Percentiles rank a stretch among this genome's conserved stretches.
Conservation (phyloP, 2,888 invertebrate species). For the Idaea dimidiata region DNA sequence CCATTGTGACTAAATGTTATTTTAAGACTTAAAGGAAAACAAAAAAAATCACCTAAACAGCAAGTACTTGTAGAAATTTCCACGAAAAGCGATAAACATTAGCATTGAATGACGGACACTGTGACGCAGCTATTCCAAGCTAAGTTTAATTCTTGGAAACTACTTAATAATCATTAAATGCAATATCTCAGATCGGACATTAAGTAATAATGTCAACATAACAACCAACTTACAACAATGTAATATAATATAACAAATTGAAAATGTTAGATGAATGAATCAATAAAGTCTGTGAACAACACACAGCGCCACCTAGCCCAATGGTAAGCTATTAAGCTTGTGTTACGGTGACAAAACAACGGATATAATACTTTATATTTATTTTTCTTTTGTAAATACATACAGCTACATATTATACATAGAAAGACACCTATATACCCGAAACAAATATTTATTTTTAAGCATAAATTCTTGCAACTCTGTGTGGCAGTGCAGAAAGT, state of each 20-base stretch:
- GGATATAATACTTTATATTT: no score
- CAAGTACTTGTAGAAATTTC: not conserved
- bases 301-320: no score
- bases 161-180: not conserved
- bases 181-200: not conserved
- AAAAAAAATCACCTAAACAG: not conserved
- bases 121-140: not conserved
- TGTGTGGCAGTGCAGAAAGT: no score
- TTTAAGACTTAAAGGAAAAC: not conserved
- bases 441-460: no score
- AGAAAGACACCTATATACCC: no score
- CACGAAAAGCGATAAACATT: conserved; percentile 1
- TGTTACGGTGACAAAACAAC: no score
- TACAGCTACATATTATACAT: no score
- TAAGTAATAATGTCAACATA: not conserved
- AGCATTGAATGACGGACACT: not conserved
- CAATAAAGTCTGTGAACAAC: no score
- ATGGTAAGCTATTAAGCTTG: no score
- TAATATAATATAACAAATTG: not conserved
- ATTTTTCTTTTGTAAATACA: no score
- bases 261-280: not conserved
- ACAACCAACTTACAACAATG: not conserved
- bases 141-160: not conserved
- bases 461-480: no score
- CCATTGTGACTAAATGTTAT: not conserved